Evolutionary conservation across 64 coral and sea anemone species (phyloP).

Genomic region (Dendrophyllia cribrosa): DNA sequence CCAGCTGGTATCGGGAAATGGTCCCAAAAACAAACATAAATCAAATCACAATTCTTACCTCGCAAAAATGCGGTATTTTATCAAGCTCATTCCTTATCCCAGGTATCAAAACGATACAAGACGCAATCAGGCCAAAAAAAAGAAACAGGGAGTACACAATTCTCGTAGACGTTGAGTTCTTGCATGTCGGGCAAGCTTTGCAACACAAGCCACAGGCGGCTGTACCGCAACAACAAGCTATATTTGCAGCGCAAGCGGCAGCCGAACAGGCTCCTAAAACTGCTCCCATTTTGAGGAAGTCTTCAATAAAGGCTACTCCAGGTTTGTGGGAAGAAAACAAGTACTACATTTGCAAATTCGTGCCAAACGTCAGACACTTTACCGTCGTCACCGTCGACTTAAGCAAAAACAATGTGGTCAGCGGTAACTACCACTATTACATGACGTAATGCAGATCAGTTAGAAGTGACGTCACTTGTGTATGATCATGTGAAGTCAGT

Average conservation of each 20-base stretch:
- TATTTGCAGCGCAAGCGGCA: slow-evolving; percentile 81
- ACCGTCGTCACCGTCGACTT: too few species aligned
- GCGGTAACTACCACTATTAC: background rate
- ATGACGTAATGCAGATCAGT: background rate
- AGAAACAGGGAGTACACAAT: slow-evolving; percentile 93
- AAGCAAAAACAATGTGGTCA: background rate
- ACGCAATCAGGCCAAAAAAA: slow-evolving; percentile 76
- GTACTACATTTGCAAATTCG: too few species aligned
- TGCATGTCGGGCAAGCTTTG: slow-evolving; percentile 78
- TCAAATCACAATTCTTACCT: slow-evolving; percentile 53
- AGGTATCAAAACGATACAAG: slow-evolving; percentile 85
- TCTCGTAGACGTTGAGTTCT: slow-evolving; percentile 87
- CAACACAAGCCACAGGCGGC: slow-evolving; percentile 89
- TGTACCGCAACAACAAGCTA: slow-evolving; percentile 89
- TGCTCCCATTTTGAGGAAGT: slow-evolving; percentile 72
- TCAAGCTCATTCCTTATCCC: slow-evolving; percentile 84
- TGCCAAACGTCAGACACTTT: too few species aligned
- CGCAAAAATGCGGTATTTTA: slow-evolving; percentile 80
- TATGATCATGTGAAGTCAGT: background rate
- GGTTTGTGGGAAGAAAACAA: too few species aligned
- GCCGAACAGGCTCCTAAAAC: slow-evolving; percentile 83
- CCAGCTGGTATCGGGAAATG: background rate
- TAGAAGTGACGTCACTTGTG: background rate
- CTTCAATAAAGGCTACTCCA: background rate
- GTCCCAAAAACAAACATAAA: background rate